phyloP scores from a whole-genome alignment of 2,113 vertebrate genomes.

The Neomonachus schauinslandi region DNA sequence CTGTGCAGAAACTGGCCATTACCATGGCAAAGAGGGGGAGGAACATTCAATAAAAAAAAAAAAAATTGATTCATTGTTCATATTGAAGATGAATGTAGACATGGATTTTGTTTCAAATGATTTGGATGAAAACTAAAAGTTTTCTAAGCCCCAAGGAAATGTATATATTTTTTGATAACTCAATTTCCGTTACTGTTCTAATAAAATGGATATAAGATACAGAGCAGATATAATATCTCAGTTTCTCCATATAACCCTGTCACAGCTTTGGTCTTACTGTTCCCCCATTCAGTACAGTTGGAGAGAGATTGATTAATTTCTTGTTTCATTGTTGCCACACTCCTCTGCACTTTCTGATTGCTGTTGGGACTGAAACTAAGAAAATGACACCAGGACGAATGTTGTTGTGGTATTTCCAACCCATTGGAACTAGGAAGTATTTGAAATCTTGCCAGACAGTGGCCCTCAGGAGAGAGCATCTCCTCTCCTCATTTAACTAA shows the following conservation, averaged over 20 bases:
- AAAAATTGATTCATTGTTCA: conserved; percentile 41
- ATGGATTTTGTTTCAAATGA: conserved; percentile 55
- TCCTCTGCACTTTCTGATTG: conserved; percentile 38
- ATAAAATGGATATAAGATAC: neutral
- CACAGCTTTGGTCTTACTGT: neutral
- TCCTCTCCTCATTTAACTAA: neutral
- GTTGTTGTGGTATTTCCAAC: neutral
- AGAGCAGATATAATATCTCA: neutral
- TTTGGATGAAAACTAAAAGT: conserved; percentile 48
- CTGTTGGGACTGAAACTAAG: conserved; percentile 37
- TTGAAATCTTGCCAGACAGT: conserved; percentile 37
- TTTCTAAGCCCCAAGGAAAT: conserved; percentile 37
- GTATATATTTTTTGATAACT: conserved; percentile 47
- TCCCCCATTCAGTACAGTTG: neutral
- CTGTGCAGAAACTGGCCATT: conserved; percentile 70
- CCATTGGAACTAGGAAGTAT: neutral
- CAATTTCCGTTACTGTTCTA: conserved; percentile 40
- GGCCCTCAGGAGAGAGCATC: neutral
- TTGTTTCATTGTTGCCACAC: conserved; percentile 46
- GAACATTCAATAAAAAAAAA: conserved; percentile 52
- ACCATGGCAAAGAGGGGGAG: conserved; percentile 79
- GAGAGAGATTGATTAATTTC: conserved; percentile 45
- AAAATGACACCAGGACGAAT: conserved; percentile 14
- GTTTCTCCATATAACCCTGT: neutral
- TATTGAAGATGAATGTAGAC: conserved; percentile 5